Evolutionary conservation across 2,113 vertebrate species (phyloP).

Genomic region (Nestor notabilis): DNA sequence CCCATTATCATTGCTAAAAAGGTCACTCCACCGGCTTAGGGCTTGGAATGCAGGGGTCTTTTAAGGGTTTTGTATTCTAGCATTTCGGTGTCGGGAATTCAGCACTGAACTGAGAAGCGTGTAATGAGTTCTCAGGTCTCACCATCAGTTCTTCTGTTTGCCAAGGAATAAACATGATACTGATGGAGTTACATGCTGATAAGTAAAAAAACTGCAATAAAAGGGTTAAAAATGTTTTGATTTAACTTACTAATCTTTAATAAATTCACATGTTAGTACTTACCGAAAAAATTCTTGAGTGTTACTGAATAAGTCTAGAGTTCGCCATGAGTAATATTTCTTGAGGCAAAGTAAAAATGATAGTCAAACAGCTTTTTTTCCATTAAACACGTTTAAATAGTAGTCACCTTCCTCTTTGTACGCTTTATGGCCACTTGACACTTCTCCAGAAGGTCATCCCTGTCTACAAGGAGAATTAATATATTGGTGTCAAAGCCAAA

Average conservation of each 20-base stretch:
- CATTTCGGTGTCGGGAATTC: not conserved
- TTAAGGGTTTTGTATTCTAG: not conserved
- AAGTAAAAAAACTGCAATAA: not conserved
- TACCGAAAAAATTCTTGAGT: not conserved
- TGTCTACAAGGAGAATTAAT: not conserved
- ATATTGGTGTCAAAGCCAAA: not conserved
- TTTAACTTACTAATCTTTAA: not conserved
- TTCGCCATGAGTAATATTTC: not conserved
- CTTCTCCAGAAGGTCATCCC: not conserved
- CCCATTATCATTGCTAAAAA: not conserved
- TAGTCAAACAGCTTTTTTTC: not conserved
- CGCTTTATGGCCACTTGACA: not conserved
- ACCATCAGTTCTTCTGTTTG: not conserved
- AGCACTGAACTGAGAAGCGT: not conserved
- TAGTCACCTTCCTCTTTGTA: not conserved
- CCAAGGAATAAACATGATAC: fast-evolving
- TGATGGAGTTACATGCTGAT: not conserved
- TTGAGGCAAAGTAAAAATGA: not conserved
- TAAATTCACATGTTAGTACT: not conserved
- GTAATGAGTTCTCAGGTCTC: not conserved
- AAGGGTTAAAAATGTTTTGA: not conserved
- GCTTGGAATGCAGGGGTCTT: not conserved
- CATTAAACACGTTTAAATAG: not conserved
- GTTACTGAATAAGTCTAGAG: not conserved
- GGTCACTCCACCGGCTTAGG: not conserved